phyloP scores from a whole-genome alignment of 2,888 invertebrate species.

The Doris montereyensis region DNA sequence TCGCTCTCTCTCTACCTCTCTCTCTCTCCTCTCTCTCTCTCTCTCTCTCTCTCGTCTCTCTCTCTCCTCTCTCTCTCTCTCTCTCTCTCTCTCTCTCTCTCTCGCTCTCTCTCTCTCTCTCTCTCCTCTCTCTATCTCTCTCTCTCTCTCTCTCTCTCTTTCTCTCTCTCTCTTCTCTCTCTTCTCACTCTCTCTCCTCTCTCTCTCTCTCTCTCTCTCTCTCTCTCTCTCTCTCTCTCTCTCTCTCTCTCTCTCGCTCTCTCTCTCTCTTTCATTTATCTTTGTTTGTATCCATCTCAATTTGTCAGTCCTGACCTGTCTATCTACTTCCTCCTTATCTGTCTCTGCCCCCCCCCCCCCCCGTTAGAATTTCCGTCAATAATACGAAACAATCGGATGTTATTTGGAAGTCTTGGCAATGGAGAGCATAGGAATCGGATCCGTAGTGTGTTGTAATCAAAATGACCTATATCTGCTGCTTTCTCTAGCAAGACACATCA shows the following conservation, averaged over 20 bases:
- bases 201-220: conserved; percentile 21
- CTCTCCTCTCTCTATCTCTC: conserved; percentile 1
- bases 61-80: conserved; percentile 27
- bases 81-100: background rate
- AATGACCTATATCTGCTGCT: no score
- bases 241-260: background rate
- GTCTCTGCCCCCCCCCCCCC: no score
- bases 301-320: no score
- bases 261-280: background rate
- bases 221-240: conserved; percentile 28
- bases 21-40: no score
- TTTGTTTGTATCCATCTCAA: no score
- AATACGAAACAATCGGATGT: no score
- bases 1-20: background rate
- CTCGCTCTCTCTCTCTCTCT: background rate
- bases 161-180: background rate
- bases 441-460: no score
- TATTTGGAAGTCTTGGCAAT: no score
- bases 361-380: no score
- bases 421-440: no score
- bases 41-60: background rate
- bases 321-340: no score
- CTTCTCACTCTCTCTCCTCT: background rate
- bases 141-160: background rate
- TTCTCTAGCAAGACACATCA: no score